Evolutionary conservation across 2,797 vertebrate species (phyloP).

Genomic region (Malurus leucopterus): DNA sequence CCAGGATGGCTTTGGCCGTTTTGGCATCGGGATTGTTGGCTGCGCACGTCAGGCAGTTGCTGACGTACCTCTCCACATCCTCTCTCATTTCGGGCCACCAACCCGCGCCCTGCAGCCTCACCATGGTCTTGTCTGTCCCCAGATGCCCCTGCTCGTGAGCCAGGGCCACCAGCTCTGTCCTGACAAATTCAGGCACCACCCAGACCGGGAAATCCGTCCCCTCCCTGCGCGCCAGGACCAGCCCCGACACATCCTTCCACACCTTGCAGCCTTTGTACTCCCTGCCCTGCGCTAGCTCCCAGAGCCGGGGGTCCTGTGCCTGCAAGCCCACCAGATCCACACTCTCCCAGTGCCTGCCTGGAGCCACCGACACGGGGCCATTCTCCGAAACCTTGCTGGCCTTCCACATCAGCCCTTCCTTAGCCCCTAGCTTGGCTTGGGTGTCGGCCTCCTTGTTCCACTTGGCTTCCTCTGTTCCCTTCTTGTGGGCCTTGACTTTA

Average conservation of each 20-base stretch:
- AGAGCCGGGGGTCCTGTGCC: conserved; percentile 21
- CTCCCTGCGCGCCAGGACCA: conserved; percentile 16
- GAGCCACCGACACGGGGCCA: fast-evolving
- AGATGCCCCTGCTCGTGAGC: conserved; percentile 52
- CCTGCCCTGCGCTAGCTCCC: neutral
- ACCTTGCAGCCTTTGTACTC: conserved; percentile 56
- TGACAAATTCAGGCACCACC: conserved; percentile 43
- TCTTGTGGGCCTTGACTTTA: conserved; percentile 55
- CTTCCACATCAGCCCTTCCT: conserved; percentile 56
- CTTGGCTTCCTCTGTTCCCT: conserved; percentile 46
- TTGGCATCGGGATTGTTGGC: conserved; percentile 25
- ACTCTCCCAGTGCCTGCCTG: neutral
- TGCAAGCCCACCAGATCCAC: conserved; percentile 46
- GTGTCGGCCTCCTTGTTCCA: conserved; percentile 45
- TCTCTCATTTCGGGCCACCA: conserved; percentile 61
- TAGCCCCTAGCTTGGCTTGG: conserved; percentile 48
- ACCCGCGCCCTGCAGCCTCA: conserved; percentile 22
- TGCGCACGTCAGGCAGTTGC: conserved; percentile 30
- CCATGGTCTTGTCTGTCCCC: conserved; percentile 51
- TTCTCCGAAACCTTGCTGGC: neutral
- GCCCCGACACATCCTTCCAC: conserved; percentile 26
- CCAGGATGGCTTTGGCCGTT: conserved; percentile 2
- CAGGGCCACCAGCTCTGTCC: conserved; percentile 40
- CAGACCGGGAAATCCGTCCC: conserved; percentile 23
- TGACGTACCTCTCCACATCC: conserved; percentile 51